Base-by-base conservation (phyloP, 2,888 invertebrate species). In the Linyphia triangularis region DNA sequence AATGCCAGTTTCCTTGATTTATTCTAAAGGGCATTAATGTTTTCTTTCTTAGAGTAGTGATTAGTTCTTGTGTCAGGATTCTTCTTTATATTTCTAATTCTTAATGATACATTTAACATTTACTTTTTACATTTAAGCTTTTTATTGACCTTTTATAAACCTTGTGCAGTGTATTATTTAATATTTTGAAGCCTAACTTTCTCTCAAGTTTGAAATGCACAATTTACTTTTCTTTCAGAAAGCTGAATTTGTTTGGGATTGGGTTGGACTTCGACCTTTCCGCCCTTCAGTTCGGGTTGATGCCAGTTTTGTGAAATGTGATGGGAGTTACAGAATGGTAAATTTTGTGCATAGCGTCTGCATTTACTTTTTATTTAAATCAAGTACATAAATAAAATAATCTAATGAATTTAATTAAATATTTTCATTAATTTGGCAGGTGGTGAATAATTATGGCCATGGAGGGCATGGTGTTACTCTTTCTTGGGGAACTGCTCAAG, bases 401-500 rank as follows among this genome's bases (percentile, higher is more conserved):
- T 37, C 37, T 37, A 10, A 37, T 7, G 10, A 37, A 37, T 37
- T 7, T 37, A 37, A 7, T 37, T 37, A 37, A 6, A 37, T 37
- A 6, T 37, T 37, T 37, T 40, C 4, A 40, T 13, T n/a, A n/a
- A 33, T 67, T 37, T 28, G 94, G 0, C 94, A 95, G 94, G 94
- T 98, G 40, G 95, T 98, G 6, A 98, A 99, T 92, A 97, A 98
- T 93, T 98, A 98, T 92, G 98, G 98, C 0, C 98, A 98, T 92
- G 98, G 98, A 0, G 98, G 97, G 0, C 97, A 98, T 92, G 98
- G 98, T 0, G 96, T 98, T 0, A 96, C 96, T 88, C 95, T 97
- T 51, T 96, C 97, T 5, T 98, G 98, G 33, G 98, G 98, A 9
- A 97, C 97, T 0, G 95, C 96, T 0, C 93, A 95, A 86, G 94